phyloP scores from a whole-genome alignment of 2,113 vertebrate genomes.

The Cheirogaleus medius region DNA sequence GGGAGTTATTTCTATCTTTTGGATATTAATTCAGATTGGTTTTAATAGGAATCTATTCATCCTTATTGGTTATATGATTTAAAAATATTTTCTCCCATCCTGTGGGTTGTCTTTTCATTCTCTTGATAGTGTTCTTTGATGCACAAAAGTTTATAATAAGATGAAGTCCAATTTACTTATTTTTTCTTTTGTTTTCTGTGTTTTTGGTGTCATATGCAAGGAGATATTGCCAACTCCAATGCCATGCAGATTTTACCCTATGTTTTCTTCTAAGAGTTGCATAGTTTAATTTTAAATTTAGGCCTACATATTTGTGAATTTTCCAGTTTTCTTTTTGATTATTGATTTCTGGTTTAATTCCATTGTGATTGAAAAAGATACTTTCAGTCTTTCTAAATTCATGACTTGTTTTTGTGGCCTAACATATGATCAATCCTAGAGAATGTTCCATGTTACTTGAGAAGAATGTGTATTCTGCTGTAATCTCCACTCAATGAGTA shows the following conservation, averaged over 20 bases:
- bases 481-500: not conserved
- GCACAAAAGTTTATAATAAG: too few relatives aligned
- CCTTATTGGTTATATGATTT: not conserved
- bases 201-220: too few relatives aligned
- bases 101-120: too few relatives aligned
- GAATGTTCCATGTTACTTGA: not conserved
- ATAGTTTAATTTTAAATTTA: not conserved
- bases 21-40: too few relatives aligned
- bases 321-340: not conserved
- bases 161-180: too few relatives aligned
- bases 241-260: too few relatives aligned
- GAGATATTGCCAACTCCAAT: too few relatives aligned
- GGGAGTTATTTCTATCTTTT: not conserved
- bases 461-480: not conserved
- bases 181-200: too few relatives aligned
- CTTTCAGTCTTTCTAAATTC: not conserved
- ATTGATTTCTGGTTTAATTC: not conserved
- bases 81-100: not conserved
- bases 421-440: not conserved
- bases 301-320: not conserved
- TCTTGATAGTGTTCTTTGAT: too few relatives aligned
- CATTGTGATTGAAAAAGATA: too few relatives aligned
- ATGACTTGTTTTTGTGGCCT: not conserved
- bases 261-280: not conserved
- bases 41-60: too few relatives aligned